Base-by-base conservation (phyloP, 2,888 invertebrate species). In the Eugnorisma glareosa region DNA sequence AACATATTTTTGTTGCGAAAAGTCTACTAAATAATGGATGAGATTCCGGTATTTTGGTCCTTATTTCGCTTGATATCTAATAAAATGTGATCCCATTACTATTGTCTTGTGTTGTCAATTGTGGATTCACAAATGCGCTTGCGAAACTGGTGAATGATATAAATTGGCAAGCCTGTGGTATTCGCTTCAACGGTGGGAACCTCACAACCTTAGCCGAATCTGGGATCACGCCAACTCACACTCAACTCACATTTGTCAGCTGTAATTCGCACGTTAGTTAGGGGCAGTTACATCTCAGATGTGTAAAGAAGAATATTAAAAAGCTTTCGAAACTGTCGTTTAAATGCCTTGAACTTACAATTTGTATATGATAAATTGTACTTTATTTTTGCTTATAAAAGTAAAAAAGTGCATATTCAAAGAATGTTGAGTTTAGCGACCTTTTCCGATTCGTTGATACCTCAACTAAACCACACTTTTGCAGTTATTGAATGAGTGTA, bases 101-200 rank as follows among this genome's bases (percentile, higher is more conserved):
- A 24, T 3, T n/a, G 37, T n/a, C 37, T 24, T 67, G 18, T 40
- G 43, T 31, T 70, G 31, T 69, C 61, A 64, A 40, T 63, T 71
- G 28, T 48, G 8, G 18, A 84, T 84, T 81, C 63, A 67, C 59
- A 59, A 67, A 24, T 61, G 70, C 61, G 21, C 74, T 88, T 85
- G 80, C 78, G 89, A 80, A 85, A 79, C 81, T 78, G 80, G 48
- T 70, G 80, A 88, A 70, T 77, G 83, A 87, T 66, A 70, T 48
- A n/a, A 75, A 59, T 87, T 88, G 89, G 83, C 87, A 88, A 71
- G 67, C 21, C 40, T 63, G 2, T 40, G 76, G 77, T 80, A 88
- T 81, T 86, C 73, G 74, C 61, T 37, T 40, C 75, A 63, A 71
- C 37, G 70, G 67, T 77, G 81, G 68, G 73, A 83, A 77, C 74